phyloP scores from a whole-genome alignment of 2,888 invertebrate species.

The Scelioninae gen. 1 region DNA sequence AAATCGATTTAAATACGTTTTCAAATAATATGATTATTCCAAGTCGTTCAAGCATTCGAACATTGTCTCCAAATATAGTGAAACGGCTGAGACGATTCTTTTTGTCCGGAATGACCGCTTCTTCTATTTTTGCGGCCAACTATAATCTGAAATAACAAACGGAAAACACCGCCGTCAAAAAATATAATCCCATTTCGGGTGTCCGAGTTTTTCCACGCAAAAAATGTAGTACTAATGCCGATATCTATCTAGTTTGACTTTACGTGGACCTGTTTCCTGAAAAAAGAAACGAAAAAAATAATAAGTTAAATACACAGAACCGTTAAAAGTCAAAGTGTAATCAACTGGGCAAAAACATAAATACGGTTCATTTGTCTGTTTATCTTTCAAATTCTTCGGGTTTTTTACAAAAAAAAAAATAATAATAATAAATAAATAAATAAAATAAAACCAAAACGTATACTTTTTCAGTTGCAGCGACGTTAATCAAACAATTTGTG shows the following conservation, averaged over 20 bases:
- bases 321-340: constrained; percentile 36
- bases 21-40: constrained; percentile 44
- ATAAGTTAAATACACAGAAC: constrained; percentile 23
- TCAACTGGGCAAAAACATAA: constrained; percentile 17
- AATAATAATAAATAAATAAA: too few species aligned
- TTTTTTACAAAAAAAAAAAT: neutral
- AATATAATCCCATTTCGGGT: constrained; percentile 47
- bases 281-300: constrained; percentile 16
- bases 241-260: constrained; percentile 42
- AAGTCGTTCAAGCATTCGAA: constrained; percentile 38
- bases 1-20: constrained; percentile 44
- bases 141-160: constrained; percentile 59
- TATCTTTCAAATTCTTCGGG: neutral
- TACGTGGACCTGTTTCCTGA: constrained; percentile 33
- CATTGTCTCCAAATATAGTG: constrained; percentile 8
- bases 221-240: constrained; percentile 25
- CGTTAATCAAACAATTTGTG: neutral
- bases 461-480: neutral
- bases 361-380: neutral
- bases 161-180: constrained; percentile 36
- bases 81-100: constrained; percentile 18
- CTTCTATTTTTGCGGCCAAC: constrained; percentile 49
- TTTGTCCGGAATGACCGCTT: constrained; percentile 20
- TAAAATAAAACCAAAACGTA: too few species aligned
- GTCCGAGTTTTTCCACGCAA: constrained; percentile 37